Evolutionary conservation across 1,140 invertebrate species (phyloP).

Genomic region (Teleopsis dalmanni): DNA sequence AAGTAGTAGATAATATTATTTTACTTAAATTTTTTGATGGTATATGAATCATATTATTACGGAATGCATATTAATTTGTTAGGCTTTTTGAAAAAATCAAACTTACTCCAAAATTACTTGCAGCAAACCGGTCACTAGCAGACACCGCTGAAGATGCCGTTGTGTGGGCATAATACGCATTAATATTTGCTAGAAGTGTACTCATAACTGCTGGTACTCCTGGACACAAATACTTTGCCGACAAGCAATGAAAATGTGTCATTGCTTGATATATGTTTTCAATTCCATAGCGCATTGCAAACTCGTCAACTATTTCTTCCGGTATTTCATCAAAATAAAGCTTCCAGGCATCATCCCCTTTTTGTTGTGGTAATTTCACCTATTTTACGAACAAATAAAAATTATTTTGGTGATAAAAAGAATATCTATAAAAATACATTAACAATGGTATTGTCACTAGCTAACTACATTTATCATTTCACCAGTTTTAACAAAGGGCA

Average conservation of each 20-base stretch:
- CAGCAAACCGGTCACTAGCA: constrained; percentile 96
- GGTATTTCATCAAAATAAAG: constrained; percentile 97
- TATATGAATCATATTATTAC: no score
- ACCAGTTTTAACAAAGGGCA: no score
- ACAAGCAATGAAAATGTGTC: constrained; percentile 99
- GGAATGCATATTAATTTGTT: no score
- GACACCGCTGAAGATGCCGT: constrained; percentile 97
- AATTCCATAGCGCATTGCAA: constrained; percentile 99
- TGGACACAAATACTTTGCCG: constrained; percentile 97
- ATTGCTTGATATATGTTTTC: constrained; percentile 99
- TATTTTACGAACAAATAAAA: constrained; percentile 5
- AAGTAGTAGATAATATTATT: no score
- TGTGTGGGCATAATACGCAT: constrained; percentile 99
- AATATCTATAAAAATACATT: no score
- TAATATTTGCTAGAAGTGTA: constrained; percentile 96
- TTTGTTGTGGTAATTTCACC: constrained; percentile 83
- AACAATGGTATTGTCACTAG: no score
- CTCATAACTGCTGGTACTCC: constrained; percentile 99
- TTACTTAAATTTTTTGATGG: no score
- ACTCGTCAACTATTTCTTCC: constrained; percentile 98
- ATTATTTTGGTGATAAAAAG: no score
- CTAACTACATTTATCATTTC: no score
- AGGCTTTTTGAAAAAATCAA: no score
- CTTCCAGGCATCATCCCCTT: constrained; percentile 98
- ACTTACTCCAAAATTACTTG: constrained; percentile 97